Base-by-base conservation (phyloP, 2,113 vertebrate genomes). In the Calyptommatus sinebrachiatus region DNA sequence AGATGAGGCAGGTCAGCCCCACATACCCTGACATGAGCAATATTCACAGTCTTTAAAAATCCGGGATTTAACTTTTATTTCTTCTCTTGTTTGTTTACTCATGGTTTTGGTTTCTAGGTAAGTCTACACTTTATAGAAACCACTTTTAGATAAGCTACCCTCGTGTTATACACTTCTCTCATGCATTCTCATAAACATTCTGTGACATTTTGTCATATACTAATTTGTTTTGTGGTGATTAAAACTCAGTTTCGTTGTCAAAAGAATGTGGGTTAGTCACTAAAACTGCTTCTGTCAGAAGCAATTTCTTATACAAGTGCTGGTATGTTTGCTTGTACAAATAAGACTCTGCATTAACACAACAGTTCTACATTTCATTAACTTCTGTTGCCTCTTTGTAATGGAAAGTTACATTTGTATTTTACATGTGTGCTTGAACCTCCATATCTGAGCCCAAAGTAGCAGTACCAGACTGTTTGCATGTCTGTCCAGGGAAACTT, bases 1-100 rank as follows among this genome's bases (percentile, higher is more conserved):
- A 3, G 98, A 99, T 26, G 97, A 99, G 86, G 98, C 95, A 0
- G 98, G 98, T 61, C 95, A 98, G 89, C 97, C 98, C 31, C 97
- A 97, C 88, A 94, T 93, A 84, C 97, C 98, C 46, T 99, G 95
- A 97, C 75, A 6, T 61, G 82, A 62, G 18, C 67, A 76, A 45
- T 28, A 80, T 24, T 20, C 45, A 0, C 75, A 78, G 10, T 75
- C 78, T 82, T 82, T 78, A 77, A 79, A 86, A 81, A 57, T 82
- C 81, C 48, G 83, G 89, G 83, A 62, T 84, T 83, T 80, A 0
- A 0, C 84, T 89, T 71, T 79, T 0, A 0, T 83, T 82, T 77
- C 84, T 22, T 1, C 73, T 91, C 86, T 89, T 35, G 62, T 83
- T 87, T 89, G 35, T 84, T 80, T 65, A n/a, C 9, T 73, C 80